A percentile compares a stretch with the other conserved stretches of the same genome.
Conservation (phyloP, 2,888 invertebrate genomes). For the Petrophora chlorosata region DNA sequence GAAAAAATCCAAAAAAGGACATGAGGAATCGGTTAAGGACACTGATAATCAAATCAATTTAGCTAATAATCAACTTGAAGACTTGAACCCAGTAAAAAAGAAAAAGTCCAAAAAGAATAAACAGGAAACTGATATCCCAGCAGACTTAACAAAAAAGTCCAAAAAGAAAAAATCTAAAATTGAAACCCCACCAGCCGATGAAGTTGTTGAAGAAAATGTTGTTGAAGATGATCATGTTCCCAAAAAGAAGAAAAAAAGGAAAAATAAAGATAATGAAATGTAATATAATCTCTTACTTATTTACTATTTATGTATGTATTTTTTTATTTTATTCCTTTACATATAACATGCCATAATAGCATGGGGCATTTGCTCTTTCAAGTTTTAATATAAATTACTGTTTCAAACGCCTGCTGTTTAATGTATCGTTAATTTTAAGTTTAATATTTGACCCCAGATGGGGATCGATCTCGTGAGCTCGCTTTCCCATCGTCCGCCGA, state of each 20-base stretch:
- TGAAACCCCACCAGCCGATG: constrained; percentile 15
- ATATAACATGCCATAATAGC: too few species aligned
- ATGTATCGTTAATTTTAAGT: too few species aligned
- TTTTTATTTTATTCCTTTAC: not conserved
- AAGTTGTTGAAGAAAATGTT: constrained; percentile 35
- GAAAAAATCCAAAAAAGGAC: constrained; percentile 42
- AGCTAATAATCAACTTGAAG: constrained; percentile 8
- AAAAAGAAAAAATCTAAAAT: constrained; percentile 45
- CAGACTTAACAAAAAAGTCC: constrained; percentile 36
- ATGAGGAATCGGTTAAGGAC: constrained; percentile 4
- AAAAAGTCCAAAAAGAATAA: constrained; percentile 44
- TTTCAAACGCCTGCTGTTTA: too few species aligned
- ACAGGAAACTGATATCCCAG: constrained; percentile 20
- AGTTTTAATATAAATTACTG: too few species aligned
- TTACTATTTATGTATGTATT: not conserved
- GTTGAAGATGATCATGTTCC: constrained; percentile 49
- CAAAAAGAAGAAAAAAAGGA: constrained; percentile 68
- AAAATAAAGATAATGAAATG: constrained; percentile 48
- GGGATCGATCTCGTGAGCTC: too few species aligned
- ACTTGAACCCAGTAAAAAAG: constrained; percentile 26
- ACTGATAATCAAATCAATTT: constrained; percentile 6
- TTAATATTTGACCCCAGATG: too few species aligned
- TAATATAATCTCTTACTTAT: not conserved
- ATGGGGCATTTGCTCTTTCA: too few species aligned
- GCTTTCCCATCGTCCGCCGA: too few species aligned